Conservation (phyloP, 2,113 vertebrate genomes). For the Gymnogyps californianus region DNA sequence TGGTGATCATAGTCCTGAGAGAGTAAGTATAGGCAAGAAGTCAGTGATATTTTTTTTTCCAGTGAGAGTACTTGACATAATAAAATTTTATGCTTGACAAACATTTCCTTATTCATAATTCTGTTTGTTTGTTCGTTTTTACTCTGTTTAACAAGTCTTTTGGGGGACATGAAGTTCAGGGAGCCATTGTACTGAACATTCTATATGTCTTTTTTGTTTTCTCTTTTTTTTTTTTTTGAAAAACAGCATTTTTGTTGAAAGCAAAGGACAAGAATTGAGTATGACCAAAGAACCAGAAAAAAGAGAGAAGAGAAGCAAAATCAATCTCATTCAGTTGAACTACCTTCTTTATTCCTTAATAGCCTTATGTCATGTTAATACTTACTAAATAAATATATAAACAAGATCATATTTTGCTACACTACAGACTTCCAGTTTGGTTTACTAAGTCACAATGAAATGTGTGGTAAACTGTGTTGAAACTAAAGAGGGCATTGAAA, state of each 20-base stretch:
- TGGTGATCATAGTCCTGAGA: background rate
- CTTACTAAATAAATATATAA: background rate
- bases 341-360: background rate
- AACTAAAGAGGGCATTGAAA: background rate
- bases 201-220: rapidly evolving
- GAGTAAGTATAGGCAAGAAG: background rate
- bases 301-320: background rate
- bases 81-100: background rate
- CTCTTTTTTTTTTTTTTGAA: background rate
- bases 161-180: background rate
- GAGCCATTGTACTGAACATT: background rate
- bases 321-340: background rate
- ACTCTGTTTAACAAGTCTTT: background rate
- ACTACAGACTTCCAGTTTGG: background rate
- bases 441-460: background rate
- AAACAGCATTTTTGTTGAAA: background rate
- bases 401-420: background rate
- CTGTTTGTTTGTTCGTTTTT: background rate
- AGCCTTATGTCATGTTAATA: background rate
- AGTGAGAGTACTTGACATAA: background rate
- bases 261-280: background rate
- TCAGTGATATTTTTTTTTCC: background rate
- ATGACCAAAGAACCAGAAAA: background rate
- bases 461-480: background rate
- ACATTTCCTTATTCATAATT: background rate